Evolutionary conservation across 2,888 invertebrate species (phyloP).

Genomic region (Xestia xanthographa): DNA sequence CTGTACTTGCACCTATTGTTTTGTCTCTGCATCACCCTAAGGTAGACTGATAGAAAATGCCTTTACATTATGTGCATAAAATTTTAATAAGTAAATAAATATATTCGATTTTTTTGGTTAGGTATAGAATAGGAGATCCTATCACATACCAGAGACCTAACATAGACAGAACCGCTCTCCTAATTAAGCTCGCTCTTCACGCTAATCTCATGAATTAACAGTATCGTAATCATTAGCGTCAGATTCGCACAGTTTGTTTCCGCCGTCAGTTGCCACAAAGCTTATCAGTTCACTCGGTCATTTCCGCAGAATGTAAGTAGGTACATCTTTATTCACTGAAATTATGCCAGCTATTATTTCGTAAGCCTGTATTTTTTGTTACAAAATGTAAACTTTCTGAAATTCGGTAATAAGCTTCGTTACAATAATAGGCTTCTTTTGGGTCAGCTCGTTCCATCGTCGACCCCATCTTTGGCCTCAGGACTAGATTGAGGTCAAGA

Average conservation of each 20-base stretch:
- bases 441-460: no score
- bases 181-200: slow-evolving; percentile 14
- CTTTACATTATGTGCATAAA: no score
- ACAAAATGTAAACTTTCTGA: slow-evolving; percentile 5
- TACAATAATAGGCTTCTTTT: neutral
- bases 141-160: neutral
- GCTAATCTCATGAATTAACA: slow-evolving; percentile 37
- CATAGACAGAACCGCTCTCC: slow-evolving; percentile 29
- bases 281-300: slow-evolving; percentile 43
- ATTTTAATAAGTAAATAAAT: no score
- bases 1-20: no score
- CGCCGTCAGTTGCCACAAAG: slow-evolving; percentile 40
- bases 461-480: no score
- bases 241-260: slow-evolving; percentile 66
- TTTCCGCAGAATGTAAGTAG: slow-evolving; percentile 48
- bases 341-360: neutral
- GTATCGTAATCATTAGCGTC: slow-evolving; percentile 44
- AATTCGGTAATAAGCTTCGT: neutral
- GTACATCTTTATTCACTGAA: slow-evolving; percentile 21
- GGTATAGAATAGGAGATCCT: neutral
- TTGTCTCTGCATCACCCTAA: no score
- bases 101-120: neutral
- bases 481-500: no score
- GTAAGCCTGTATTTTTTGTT: slow-evolving; percentile 9
- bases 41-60: no score